Evolutionary conservation across 2,797 vertebrate species (phyloP).

Genomic region (Hemitrygon akajei): DNA sequence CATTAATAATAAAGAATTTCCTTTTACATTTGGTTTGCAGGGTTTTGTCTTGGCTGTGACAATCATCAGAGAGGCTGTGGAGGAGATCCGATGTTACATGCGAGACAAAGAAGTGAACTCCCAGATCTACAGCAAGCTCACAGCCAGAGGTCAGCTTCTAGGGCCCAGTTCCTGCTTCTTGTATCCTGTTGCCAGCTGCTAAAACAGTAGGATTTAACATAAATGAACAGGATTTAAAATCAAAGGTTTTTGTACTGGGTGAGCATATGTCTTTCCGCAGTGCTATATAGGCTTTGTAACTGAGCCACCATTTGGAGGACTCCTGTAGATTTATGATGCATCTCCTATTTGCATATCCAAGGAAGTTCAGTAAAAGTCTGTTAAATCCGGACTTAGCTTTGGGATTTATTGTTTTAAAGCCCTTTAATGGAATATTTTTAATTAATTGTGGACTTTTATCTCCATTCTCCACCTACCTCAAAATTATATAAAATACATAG

Average conservation of each 20-base stretch:
- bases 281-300: too few relatives aligned
- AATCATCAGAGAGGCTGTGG: slow-evolving; percentile 84
- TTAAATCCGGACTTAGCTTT: neutral
- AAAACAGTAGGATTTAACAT: slow-evolving; percentile 42
- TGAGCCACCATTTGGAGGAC: slow-evolving; percentile 9
- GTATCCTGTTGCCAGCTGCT: slow-evolving; percentile 40
- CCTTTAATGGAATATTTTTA: neutral
- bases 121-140: slow-evolving; percentile 97
- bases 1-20: neutral
- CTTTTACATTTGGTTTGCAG: slow-evolving; percentile 51
- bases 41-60: slow-evolving; percentile 89
- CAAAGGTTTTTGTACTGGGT: neutral
- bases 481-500: neutral
- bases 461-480: neutral
- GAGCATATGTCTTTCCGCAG: neutral
- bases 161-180: slow-evolving; percentile 41
- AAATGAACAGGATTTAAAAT: slow-evolving; percentile 36
- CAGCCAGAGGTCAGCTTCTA: slow-evolving; percentile 72
- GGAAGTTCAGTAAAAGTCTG: neutral
- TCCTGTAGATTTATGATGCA: slow-evolving; percentile 31
- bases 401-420: slow-evolving; percentile 19
- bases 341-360: neutral
- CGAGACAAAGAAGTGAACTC: slow-evolving; percentile 97
- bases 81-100: slow-evolving; percentile 87
- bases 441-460: neutral